A percentile compares a stretch with the other conserved stretches of the same genome.
Evolutionary conservation across 2,888 invertebrate species (phyloP).

Genomic region (Stenurella melanura): DNA sequence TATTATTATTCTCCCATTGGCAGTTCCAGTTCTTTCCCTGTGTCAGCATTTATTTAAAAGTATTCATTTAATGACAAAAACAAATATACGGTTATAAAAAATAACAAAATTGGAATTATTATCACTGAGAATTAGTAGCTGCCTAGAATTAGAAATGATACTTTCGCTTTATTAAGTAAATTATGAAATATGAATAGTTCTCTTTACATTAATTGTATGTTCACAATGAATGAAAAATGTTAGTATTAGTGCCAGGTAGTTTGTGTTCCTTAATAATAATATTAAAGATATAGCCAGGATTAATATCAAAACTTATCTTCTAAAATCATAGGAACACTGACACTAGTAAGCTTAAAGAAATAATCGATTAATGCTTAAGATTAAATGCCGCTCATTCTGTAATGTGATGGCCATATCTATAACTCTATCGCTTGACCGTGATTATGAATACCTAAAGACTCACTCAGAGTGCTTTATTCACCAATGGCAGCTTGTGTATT

Average conservation of each 20-base stretch:
- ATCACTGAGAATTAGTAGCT: neutral
- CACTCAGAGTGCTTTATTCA: conserved; percentile 49
- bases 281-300: conserved; percentile 10
- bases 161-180: neutral
- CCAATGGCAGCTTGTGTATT: conserved; percentile 46
- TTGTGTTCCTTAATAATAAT: neutral
- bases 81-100: neutral
- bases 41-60: neutral
- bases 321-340: conserved; percentile 6
- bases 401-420: conserved; percentile 49
- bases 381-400: conserved; percentile 30
- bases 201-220: neutral
- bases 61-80: neutral
- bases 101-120: neutral
- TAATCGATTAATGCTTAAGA: conserved; percentile 38
- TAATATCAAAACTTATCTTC: conserved; percentile 24
- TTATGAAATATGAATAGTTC: neutral
- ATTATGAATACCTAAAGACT: conserved; percentile 52
- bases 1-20: neutral
- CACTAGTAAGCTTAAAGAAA: conserved; percentile 34
- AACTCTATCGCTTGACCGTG: conserved; percentile 58
- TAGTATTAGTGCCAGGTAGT: neutral
- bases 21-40: neutral
- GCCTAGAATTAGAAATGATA: neutral
- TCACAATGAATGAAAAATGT: neutral